These are phyloP conservation scores for Agapetus fuscipes DNA, from an alignment of 2,888 invertebrate species.

Conservation along the genomic window DNA sequence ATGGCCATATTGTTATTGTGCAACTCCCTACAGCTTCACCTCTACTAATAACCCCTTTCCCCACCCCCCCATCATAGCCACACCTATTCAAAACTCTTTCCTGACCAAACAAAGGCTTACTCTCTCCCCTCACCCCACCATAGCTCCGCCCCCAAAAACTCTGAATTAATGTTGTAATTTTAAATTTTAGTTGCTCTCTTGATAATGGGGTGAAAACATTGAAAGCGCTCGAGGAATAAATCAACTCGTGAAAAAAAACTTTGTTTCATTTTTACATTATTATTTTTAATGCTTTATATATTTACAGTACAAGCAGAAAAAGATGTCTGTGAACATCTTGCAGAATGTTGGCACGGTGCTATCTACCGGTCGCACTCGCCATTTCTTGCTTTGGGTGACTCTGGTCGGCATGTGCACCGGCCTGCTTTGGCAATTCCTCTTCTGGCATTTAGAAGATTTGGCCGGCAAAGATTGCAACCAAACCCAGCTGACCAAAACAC, in stretches of 20 bases:
- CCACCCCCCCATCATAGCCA: too few relatives aligned
- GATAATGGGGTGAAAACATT: too few relatives aligned
- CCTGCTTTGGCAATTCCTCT: slow-evolving; percentile 78
- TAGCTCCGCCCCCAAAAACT: too few relatives aligned
- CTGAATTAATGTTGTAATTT: too few relatives aligned
- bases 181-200: too few relatives aligned
- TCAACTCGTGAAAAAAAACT: background rate
- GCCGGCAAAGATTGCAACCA: slow-evolving; percentile 38
- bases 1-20: too few relatives aligned
- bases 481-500: slow-evolving; percentile 54
- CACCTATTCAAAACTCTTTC: too few relatives aligned
- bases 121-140: too few relatives aligned
- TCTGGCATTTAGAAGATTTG: slow-evolving; percentile 75
- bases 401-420: slow-evolving; percentile 77
- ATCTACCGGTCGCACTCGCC: slow-evolving; percentile 53
- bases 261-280: background rate
- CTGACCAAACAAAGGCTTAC: too few relatives aligned
- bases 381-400: slow-evolving; percentile 74
- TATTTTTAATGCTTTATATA: slow-evolving; percentile 4
- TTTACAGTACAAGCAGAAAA: slow-evolving; percentile 53
- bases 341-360: slow-evolving; percentile 60
- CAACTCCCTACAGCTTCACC: too few relatives aligned
- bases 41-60: too few relatives aligned
- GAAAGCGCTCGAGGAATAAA: background rate
- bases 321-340: slow-evolving; percentile 55